Evolutionary conservation across 2,113 vertebrate species (phyloP), one percentile per base, ranked within the genome.

Genomic region (Stigmatopora nigra): DNA sequence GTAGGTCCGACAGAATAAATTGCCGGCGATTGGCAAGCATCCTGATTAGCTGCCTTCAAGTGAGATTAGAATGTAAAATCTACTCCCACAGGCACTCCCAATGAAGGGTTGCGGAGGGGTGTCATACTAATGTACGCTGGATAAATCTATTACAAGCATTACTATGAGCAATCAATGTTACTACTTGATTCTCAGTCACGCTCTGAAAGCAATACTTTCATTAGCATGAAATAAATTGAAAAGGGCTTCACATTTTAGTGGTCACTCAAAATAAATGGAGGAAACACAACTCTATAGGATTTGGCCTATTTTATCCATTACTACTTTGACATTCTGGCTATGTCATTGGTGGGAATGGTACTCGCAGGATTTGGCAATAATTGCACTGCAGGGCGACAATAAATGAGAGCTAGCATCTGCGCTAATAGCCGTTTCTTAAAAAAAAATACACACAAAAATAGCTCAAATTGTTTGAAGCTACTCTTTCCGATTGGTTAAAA

Each of bases 151-250:
- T 82, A 79, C 74, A 66, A 80, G 63, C 59, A 64, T 65, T 64
- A 80, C 80, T 80, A 85, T 76, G 68, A 75, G 72, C 81, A 80
- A 85, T 86, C 84, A 88, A 79, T 83, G 80, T 75, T 57, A 70
- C 64, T 62, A 76, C 70, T 73, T 56, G 78, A 83, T 80, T 84
- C 82, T 71, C 65, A 69, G 65, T 82, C 76, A 84, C 84, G 82
- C 68, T 63, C 72, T 77, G 74, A 84, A 82, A 78, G 78, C 76
- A 86, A 85, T 85, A 85, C 69, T 76, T 73, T 85, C 79, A 83
- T 88, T 86, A 83, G 69, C 49, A 62, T 74, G 80, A 83, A 75
- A 71, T 65, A 58, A 78, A 82, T 59, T 76, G 71, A 77, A 77
- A 61, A 15, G 3, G 73, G 71, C 57, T 31, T 31, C 25, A 31